phyloP scores from a whole-genome alignment of 2,113 vertebrate genomes.

The Harpagus bidentatus region DNA sequence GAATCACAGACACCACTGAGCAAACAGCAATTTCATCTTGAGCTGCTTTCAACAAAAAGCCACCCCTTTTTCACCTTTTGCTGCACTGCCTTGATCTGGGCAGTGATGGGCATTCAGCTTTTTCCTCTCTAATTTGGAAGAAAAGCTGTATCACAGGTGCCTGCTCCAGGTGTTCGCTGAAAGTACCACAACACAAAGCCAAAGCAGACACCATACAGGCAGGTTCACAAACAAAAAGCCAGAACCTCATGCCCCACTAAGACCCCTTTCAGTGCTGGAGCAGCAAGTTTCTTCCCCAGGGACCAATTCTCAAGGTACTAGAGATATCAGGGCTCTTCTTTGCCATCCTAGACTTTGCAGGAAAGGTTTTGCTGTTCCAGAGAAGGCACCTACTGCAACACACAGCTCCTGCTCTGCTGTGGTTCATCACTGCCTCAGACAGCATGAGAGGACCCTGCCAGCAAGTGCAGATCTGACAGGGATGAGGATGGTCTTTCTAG shows the following conservation, averaged over 20 bases:
- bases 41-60: not conserved
- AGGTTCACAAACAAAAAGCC: not conserved
- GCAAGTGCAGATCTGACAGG: rapidly evolving
- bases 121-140: not conserved
- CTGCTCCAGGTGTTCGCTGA: not conserved
- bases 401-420: not conserved
- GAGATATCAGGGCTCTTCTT: not conserved
- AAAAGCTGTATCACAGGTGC: not conserved
- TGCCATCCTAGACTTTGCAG: not conserved
- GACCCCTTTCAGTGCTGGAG: not conserved
- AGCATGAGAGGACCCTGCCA: not conserved
- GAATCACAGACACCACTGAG: not conserved
- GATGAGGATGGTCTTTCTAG: not conserved
- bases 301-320: not conserved
- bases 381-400: not conserved
- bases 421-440: not conserved
- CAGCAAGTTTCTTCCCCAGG: not conserved
- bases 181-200: not conserved
- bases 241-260: not conserved
- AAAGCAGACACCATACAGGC: not conserved
- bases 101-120: not conserved
- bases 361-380: not conserved
- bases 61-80: not conserved
- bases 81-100: not conserved
- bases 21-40: not conserved